phyloP scores from a whole-genome alignment of 2,888 invertebrate species.

The Dryadula phaetusa region DNA sequence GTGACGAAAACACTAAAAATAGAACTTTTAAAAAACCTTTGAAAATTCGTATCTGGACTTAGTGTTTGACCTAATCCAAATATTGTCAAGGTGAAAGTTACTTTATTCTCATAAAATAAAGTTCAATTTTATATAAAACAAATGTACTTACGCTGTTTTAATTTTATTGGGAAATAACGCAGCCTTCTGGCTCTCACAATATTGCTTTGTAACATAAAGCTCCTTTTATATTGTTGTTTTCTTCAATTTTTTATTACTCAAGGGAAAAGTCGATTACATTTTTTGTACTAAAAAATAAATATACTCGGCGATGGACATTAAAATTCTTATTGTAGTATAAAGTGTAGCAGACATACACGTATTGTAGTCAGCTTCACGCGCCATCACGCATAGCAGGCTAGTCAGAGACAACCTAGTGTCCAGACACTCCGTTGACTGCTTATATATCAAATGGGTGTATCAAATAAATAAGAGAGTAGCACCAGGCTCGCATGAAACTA shows the following conservation, averaged over 20 bases:
- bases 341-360: too few relatives aligned
- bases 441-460: too few relatives aligned
- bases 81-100: neutral
- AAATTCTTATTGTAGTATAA: too few relatives aligned
- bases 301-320: too few relatives aligned
- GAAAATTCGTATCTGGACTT: conserved; percentile 36
- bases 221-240: conserved; percentile 42
- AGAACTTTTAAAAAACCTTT: conserved; percentile 33
- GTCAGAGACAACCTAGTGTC: too few relatives aligned
- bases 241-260: neutral
- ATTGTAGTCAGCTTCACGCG: too few relatives aligned
- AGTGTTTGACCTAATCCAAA: conserved; percentile 34
- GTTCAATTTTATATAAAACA: conserved; percentile 16
- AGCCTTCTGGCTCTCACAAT: conserved; percentile 63
- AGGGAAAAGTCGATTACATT: neutral
- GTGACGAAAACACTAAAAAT: conserved; percentile 39
- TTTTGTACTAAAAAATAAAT: neutral
- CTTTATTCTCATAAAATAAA: neutral
- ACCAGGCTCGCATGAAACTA: too few relatives aligned
- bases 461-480: too few relatives aligned
- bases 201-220: conserved; percentile 51
- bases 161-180: conserved; percentile 35
- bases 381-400: too few relatives aligned
- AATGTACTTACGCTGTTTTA: conserved; percentile 43
- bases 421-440: too few relatives aligned